Base-by-base conservation (phyloP, 1,140 invertebrate species). In the Cotesia chilonis region DNA sequence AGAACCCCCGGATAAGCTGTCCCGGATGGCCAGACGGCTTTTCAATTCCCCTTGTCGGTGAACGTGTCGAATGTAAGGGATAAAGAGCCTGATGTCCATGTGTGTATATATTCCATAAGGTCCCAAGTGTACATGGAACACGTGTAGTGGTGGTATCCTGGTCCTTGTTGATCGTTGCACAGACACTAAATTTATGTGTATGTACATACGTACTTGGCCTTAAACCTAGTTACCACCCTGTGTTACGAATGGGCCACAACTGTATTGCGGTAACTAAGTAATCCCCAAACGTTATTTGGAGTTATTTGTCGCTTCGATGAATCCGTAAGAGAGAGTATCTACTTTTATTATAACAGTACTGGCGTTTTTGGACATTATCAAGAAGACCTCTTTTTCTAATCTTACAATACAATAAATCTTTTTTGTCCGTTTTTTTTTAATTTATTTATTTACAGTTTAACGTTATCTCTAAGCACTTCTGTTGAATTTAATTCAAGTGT, bases 241-340 rank as follows among this genome's bases (percentile, higher is more conserved):
- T 47, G 41, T 10, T 68, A 75, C 75, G 71, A 75, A 77, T 75
- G 72, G 72, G 72, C 51, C 76, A 77, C 82, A 81, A 81, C 78
- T 82, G 77, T 82, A 82, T 80, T 82, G 80, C 81, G 81, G 84
- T 85, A 85, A 85, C 83, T 84, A 83, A 83, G 82, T 85, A 85
- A 85, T 85, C 84, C 82, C 77, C 80, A 77, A 84, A 84, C 80
- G 81, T 85, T 85, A 85, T 84, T 85, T 84, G 84, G 76, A 80
- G 83, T 85, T 85, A 85, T 85, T 85, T 85, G 76, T 82, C 84
- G 84, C 77, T 84, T 76, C 79, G 75, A 64, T 80, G 79, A 71
- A 72, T 67, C n/a, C 47, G 61, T 57, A 51, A 68, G 63, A 60
- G 35, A 51, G 38, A 66, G 17, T 14, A 37, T 37, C 35, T 73